A percentile compares a stretch with the other conserved stretches of the same genome.
phyloP scores from a whole-genome alignment of 2,113 vertebrate species.

The Myotis lucifugus region DNA sequence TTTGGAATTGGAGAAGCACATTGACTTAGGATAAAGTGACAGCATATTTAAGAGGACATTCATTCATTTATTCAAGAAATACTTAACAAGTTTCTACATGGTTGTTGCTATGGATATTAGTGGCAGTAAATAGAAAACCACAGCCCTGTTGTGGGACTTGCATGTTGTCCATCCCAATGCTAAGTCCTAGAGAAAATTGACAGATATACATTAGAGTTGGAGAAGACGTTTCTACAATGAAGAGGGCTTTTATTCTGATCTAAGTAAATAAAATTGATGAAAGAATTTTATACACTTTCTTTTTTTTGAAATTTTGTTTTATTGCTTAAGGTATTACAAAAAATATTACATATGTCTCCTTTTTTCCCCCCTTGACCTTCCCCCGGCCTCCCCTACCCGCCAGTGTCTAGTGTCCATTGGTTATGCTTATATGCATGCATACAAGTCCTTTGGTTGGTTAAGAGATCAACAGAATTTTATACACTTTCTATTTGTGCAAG shows the following conservation, averaged over 20 bases:
- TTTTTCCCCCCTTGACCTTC: too few relatives aligned
- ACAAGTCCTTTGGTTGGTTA: too few relatives aligned
- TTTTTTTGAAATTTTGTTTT: too few relatives aligned
- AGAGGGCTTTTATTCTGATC: background rate
- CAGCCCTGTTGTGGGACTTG: background rate
- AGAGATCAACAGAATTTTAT: background rate
- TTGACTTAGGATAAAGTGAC: background rate
- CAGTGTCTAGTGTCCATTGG: too few relatives aligned
- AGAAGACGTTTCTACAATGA: background rate
- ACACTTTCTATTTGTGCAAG: background rate
- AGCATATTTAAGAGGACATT: background rate
- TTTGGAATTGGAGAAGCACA: background rate
- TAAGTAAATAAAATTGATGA: background rate
- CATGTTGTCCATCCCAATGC: background rate
- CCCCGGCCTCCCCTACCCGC: too few relatives aligned
- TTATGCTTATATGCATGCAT: too few relatives aligned
- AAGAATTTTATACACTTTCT: background rate
- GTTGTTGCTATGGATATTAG: background rate
- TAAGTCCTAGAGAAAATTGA: background rate
- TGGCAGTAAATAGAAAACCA: background rate
- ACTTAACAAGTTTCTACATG: background rate
- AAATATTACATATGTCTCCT: too few relatives aligned
- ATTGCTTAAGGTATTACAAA: too few relatives aligned
- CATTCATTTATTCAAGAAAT: background rate
- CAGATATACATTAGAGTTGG: background rate